These are phyloP conservation scores for Asteroscopus sphinx DNA, from an alignment of 2,888 invertebrate species.

Conservation along the genomic window DNA sequence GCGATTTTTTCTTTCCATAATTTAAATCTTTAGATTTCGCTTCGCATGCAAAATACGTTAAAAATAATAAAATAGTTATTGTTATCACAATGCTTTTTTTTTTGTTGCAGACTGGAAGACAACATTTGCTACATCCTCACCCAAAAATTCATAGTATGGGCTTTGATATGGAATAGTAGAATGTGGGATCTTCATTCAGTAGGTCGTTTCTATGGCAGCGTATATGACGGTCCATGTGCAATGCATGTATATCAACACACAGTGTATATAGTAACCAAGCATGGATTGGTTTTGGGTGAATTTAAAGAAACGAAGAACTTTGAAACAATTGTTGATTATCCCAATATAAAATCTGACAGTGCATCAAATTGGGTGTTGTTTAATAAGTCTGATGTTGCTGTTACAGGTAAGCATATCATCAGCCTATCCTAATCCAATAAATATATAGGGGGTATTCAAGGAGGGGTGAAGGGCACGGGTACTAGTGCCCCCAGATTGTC, in stretches of 20 bases:
- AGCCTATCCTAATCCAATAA: neutral
- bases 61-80: too few relatives aligned
- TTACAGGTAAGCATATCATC: slow-evolving; percentile 59
- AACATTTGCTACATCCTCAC: slow-evolving; percentile 60
- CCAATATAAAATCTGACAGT: neutral
- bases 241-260: slow-evolving; percentile 53
- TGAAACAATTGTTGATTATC: slow-evolving; percentile 4
- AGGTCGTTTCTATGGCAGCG: slow-evolving; percentile 57
- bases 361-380: slow-evolving; percentile 52
- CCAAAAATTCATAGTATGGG: slow-evolving; percentile 42
- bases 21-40: too few relatives aligned
- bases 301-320: slow-evolving; percentile 19
- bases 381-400: slow-evolving; percentile 56
- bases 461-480: too few relatives aligned
- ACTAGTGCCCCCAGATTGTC: too few relatives aligned
- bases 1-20: too few relatives aligned
- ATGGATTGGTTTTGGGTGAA: slow-evolving; percentile 55
- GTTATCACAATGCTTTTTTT: neutral
- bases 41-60: too few relatives aligned
- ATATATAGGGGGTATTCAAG: too few relatives aligned
- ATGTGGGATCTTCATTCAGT: slow-evolving; percentile 46
- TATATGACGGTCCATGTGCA: slow-evolving; percentile 33
- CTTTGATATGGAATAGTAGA: slow-evolving; percentile 15
- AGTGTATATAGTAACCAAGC: slow-evolving; percentile 61
- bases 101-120: slow-evolving; percentile 59